Base-by-base conservation (phyloP, 92 coral and sea anemone species). In the Galaxea fascicularis region DNA sequence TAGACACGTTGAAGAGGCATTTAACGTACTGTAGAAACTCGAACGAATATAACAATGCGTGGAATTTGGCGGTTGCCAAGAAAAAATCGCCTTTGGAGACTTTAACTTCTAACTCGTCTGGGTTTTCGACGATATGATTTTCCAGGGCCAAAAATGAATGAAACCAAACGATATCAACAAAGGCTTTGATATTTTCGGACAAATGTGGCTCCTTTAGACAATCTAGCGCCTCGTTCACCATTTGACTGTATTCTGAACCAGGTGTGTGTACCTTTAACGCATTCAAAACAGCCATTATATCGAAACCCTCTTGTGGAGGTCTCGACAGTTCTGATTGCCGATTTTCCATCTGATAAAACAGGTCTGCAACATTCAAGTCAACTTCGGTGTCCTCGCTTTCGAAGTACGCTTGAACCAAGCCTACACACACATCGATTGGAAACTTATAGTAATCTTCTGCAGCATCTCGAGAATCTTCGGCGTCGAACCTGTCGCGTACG, bases 341-440 rank as follows among this genome's bases (percentile, higher is more conserved):
- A 18, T 6, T 29, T 54, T 28, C 11, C 67, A 74, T 26, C 47
- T 52, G 78, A 0, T 74, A 11, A 17, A 12, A 74, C 12, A 74
- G 65, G 17, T 74, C 20, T 0, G 65, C 65, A 13, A 53, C 65
- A 52, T 3, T 74, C 8, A 74, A 1, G 5, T 53, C 49, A 1
- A 53, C 7, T 0, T 74, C 65, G 17, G 65, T 28, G 65, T 74
- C 46, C 63, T 73, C 64, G 2, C 64, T 8, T 13, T 73, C 47
- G 14, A 73, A 52, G 45, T 73, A 73, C 11, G 65, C 44, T 53
- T 74, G 79, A 0, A 74, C 79, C 79, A 28, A 10, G n/a, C 79
- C 79, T 10, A 53, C 79, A n/a, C 7, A 45, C 51, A 45, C 11
- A 5, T 45, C 51, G 11, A 45, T 45, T 45, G 65, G 65, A 59